Evolutionary conservation across 2,797 vertebrate species (phyloP), one percentile per base, ranked within the genome.

Genomic region (Myotis planiceps): DNA sequence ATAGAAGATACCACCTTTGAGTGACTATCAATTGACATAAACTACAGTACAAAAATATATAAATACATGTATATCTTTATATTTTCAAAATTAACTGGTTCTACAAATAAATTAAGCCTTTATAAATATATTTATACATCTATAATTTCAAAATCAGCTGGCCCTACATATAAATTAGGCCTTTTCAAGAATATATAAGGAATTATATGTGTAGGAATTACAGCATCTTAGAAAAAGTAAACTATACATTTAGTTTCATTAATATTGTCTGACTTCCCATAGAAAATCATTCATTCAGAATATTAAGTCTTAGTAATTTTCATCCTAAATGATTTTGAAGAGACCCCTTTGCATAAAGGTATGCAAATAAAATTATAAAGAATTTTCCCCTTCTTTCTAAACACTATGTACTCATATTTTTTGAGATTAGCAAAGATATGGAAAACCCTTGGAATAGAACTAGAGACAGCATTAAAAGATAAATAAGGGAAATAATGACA

Each of bases 401-500:
- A 66, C 0, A 42, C 14, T 74, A 2, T 47, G 25, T 53, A 29
- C 12, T 84, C 14, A 53, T n/a, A 66, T 71, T 84, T 87, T 90
- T 63, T 45, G 2, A 95, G 53, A 27, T 47, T 88, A 53, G 3
- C 34, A 86, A 83, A 29, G 0, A 49, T 80, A 7, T 83, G 37
- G 83, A 92, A 92, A 91, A 92, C 60, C 45, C 58, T 71, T 92
- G 47, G 86, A 95, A 27, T 4, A 60, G 15, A 90, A 39, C 47
- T 32, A 10, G 10, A 84, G 18, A 88, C 19, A 79, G 47, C 3
- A 65, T 37, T 55, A 45, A 72, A 27, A 68, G 23, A 60, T 51
- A 42, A 90, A 75, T n/a, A 85, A 69, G 42, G 15, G 78, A 93
- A 96, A 95, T 39, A 63, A 86, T 19, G 21, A 88, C 16, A 88